Base-by-base conservation (phyloP, 2,888 invertebrate genomes). In the Nasonia oneida region DNA sequence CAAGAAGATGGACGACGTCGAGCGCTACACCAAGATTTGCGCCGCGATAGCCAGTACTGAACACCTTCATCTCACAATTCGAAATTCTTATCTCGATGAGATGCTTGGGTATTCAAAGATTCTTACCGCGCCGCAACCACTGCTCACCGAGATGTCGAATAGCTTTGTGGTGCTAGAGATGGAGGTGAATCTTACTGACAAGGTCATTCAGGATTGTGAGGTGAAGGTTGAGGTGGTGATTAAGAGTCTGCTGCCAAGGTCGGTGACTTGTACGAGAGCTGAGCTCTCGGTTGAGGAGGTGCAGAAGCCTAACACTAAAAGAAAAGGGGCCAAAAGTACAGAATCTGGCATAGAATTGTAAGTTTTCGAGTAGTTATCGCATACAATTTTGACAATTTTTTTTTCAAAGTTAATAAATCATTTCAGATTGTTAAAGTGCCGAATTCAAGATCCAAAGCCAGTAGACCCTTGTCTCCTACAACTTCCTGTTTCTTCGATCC, bases 11-110 rank as follows among this genome's bases (percentile, higher is more conserved):
- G 95, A 95, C 29, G 98, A 98, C 92, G 94, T 94, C 80, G 96
- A 96, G 89, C 96, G 96, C 90, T 97, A 96, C 91, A 95, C 96
- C 80, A 96, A 96, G 93, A 96, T 96, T 84, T 97, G 97, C 92
- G 96, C 97, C 76, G 96, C 96, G 83, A 96, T 98, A 87, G 96
- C 97, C 8, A 96, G 97, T 88, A 96, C 97, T 77, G 94, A 95
- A 15, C 96, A 96, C 91, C 94, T 98, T 88, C 97, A 97, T 91
- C 95, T 96, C 85, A 95, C 97, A 88, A 95, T 96, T 90, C 95
- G 97, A 91, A 95, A 96, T 89, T 95, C 96, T 88, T 97, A 97
- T 92, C 97, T 97, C 92, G 97, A 97, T 90, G 97, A 98, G 91
- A 97, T 98, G 95, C 94, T 96, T 89, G 96, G 96, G 81, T 95